These are phyloP conservation scores for Macrotis lagotis DNA, from an alignment of 2,113 vertebrate genomes.

Conservation along the genomic window DNA sequence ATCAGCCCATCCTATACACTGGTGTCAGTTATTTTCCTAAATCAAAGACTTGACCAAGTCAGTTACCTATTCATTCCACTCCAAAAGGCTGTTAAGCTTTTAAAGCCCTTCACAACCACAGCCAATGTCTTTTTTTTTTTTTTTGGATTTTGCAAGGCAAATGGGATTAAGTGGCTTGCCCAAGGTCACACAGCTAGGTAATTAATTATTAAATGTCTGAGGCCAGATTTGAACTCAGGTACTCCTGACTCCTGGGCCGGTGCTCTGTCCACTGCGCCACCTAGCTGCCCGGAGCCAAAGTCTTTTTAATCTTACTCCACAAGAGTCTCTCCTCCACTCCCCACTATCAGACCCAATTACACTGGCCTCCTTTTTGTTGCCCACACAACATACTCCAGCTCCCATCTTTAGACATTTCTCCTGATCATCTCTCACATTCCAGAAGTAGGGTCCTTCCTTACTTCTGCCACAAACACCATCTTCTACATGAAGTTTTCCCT, in stretches of 20 bases:
- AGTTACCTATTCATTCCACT: background rate
- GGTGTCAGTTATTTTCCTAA: background rate
- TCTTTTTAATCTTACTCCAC: background rate
- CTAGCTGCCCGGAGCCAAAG: no score
- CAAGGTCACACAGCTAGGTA: no score
- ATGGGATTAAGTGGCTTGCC: no score
- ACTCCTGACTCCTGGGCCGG: no score
- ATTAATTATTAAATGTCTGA: no score
- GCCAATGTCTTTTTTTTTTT: background rate
- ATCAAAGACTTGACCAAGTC: background rate
- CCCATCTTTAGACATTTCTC: background rate
- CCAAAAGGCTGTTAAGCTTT: background rate
- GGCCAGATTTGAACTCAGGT: no score
- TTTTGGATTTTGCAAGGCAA: no score
- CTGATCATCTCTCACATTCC: background rate
- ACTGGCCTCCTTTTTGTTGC: no score
- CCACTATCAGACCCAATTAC: no score
- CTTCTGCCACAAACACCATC: background rate
- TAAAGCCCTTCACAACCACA: background rate
- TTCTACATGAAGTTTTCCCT: background rate
- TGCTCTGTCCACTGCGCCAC: no score
- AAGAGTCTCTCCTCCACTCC: no score
- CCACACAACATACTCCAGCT: no score
- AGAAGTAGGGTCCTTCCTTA: background rate
- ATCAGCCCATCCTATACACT: background rate